Evolutionary conservation across 2,888 invertebrate species (phyloP).

Genomic region (Pristionchus maxplancki): DNA sequence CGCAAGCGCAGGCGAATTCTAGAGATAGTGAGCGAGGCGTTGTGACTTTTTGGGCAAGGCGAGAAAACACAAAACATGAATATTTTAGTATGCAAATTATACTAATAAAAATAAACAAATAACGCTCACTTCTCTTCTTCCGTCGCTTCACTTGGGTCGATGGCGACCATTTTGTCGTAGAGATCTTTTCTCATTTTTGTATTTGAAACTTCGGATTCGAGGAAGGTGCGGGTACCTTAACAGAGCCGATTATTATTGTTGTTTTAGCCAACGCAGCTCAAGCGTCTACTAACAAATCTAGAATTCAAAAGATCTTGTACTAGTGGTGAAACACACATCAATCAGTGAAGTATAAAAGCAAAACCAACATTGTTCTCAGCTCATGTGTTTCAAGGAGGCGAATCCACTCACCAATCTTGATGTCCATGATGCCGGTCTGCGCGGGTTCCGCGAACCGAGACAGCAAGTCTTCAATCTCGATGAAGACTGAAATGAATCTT

Average conservation of each 20-base stretch:
- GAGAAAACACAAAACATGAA: background rate
- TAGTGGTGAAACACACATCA: background rate
- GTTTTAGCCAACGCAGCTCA: too few species aligned
- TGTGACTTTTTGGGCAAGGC: background rate
- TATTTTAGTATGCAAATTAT: background rate
- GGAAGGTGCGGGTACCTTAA: conserved; percentile 84
- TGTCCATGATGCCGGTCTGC: conserved; percentile 96
- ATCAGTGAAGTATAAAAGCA: background rate
- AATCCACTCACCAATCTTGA: conserved; percentile 88
- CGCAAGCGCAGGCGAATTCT: background rate
- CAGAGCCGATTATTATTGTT: too few species aligned
- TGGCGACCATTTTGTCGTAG: conserved; percentile 94
- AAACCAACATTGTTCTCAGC: too few species aligned
- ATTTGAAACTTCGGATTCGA: conserved; percentile 95
- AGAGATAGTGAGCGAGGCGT: background rate
- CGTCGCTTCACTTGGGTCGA: conserved; percentile 91
- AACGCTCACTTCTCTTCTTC: conserved; percentile 83
- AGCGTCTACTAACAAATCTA: too few species aligned
- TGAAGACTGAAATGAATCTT: conserved; percentile 84
- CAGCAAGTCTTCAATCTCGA: conserved; percentile 94
- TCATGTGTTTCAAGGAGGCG: background rate
- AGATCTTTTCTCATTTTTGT: conserved; percentile 88
- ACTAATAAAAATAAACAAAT: background rate
- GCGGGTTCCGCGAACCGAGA: conserved; percentile 91
- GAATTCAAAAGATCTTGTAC: background rate